Base-by-base conservation (phyloP, 2,888 invertebrate genomes). In the Eremobia ochroleuca region DNA sequence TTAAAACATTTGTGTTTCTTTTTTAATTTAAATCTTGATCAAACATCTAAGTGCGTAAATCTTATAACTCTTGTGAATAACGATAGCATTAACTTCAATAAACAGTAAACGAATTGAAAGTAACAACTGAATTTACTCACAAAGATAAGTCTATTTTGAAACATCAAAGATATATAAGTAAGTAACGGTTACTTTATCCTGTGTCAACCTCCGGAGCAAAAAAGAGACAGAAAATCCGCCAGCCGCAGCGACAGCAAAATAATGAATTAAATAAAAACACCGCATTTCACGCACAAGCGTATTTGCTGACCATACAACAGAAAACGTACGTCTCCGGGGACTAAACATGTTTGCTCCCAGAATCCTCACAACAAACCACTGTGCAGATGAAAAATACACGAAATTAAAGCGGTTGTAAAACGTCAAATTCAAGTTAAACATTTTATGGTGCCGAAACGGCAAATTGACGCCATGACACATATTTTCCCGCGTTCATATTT, bases 401-500 rank as follows among this genome's bases (percentile, higher is more conserved):
- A 70, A 85, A 86, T 84, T 79, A 87, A 87, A 87, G 79, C 80
- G 66, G 46, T 83, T 78, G 80, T 80, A 82, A 86, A 86, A 81
- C 80, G 75, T 84, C 79, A 84, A 86, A 86, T 83, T 86, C 75
- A 86, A 89, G 85, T 85, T 87, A 87, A 87, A 87, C 86, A 86
- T 85, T 87, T 89, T 83, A 88, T 83, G 85, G 80, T 80, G 78
- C 75, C 72, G 79, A 80, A 88, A 84, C 92, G 92, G 93, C 91
- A 91, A 91, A 92, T 90, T 87, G 92, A 87, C 92, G 94, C 95
- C 94, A 95, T 96, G 94, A 95, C 94, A 93, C 92, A 90, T 92
- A 93, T 93, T 93, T 94, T 94, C 94, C 93, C 94, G 93, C 94
- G 93, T 94, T 87, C 92, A 94, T 94, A 92, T 93, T 94, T 94